Evolutionary conservation across 2,797 vertebrate genomes (phyloP).

Genomic region (Otolemur crassicaudatus): DNA sequence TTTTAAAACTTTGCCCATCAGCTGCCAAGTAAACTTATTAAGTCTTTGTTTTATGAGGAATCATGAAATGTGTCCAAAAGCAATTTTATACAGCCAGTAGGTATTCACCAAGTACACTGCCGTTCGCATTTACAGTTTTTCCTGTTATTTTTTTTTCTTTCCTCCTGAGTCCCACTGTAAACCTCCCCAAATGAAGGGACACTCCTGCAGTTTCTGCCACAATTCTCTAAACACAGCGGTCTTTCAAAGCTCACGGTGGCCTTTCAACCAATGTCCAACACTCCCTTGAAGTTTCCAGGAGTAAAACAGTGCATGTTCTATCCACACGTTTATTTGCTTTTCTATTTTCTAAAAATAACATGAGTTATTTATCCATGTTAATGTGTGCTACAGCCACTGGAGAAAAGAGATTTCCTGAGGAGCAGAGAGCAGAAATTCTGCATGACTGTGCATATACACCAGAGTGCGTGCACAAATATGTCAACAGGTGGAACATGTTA

Average conservation of each 20-base stretch:
- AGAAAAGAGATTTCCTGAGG: constrained; percentile 18
- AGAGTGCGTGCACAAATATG: constrained; percentile 11
- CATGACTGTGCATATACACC: background rate
- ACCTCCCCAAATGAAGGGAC: background rate
- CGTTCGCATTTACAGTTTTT: constrained; percentile 55
- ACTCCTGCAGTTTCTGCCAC: background rate
- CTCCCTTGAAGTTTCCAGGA: constrained; percentile 32
- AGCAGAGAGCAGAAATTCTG: constrained; percentile 1
- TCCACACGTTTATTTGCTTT: constrained; percentile 1
- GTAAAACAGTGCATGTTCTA: background rate
- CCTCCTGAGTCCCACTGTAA: background rate
- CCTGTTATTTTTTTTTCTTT: background rate
- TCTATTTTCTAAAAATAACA: constrained; percentile 41
- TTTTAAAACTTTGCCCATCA: constrained; percentile 81
- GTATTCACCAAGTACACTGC: constrained; percentile 77
- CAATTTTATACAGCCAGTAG: constrained; percentile 84
- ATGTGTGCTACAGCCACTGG: background rate
- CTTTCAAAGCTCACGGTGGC: background rate
- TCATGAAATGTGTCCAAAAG: constrained; percentile 84
- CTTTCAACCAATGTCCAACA: constrained; percentile 35
- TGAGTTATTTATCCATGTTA: constrained; percentile 44
- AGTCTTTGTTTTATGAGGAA: constrained; percentile 87
- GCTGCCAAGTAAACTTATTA: constrained; percentile 88
- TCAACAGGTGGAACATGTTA: constrained; percentile 13
- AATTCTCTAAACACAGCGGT: background rate